These are phyloP conservation scores for Nemoura dubitans DNA, from an alignment of 2,888 invertebrate species.

Conservation along the genomic window DNA sequence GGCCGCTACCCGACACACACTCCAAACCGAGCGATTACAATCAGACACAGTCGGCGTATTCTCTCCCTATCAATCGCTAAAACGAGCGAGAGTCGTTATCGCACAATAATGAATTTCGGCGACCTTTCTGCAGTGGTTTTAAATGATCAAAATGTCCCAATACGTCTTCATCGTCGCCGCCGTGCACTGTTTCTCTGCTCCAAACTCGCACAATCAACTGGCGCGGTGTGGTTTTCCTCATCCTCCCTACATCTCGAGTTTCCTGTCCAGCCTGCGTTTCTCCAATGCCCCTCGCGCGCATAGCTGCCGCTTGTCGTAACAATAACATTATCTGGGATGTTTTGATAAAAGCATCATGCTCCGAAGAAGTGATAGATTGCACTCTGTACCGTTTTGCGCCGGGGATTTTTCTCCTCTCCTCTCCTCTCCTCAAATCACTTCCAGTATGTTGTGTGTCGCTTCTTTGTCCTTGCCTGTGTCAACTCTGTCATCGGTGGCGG, in stretches of 20 bases:
- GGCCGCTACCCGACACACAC: not conserved
- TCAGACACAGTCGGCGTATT: too few relatives aligned
- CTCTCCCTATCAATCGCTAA: too few relatives aligned
- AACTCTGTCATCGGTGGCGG: not conserved
- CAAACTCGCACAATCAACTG: not conserved
- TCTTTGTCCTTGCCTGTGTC: too few relatives aligned
- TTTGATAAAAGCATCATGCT: not conserved
- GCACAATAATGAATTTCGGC: too few relatives aligned
- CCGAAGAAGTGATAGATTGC: not conserved
- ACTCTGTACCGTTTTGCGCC: not conserved
- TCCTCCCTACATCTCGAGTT: not conserved
- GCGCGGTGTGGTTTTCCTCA: not conserved
- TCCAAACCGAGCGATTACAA: too few relatives aligned
- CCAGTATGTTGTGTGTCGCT: too few relatives aligned
- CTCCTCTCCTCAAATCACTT: too few relatives aligned
- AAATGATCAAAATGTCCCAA: too few relatives aligned
- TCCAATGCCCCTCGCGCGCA: not conserved
- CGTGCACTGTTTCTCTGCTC: too few relatives aligned
- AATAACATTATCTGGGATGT: not conserved
- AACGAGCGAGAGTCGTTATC: too few relatives aligned
- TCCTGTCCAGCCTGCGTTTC: not conserved
- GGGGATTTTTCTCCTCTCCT: not conserved
- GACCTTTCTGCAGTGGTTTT: too few relatives aligned
- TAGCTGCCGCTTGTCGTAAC: not conserved
- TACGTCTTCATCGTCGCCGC: too few relatives aligned